A percentile compares a stretch with the other conserved stretches of the same genome.
Evolutionary conservation across 2,113 vertebrate genomes (phyloP).

Genomic region (Galemys pyrenaicus): DNA sequence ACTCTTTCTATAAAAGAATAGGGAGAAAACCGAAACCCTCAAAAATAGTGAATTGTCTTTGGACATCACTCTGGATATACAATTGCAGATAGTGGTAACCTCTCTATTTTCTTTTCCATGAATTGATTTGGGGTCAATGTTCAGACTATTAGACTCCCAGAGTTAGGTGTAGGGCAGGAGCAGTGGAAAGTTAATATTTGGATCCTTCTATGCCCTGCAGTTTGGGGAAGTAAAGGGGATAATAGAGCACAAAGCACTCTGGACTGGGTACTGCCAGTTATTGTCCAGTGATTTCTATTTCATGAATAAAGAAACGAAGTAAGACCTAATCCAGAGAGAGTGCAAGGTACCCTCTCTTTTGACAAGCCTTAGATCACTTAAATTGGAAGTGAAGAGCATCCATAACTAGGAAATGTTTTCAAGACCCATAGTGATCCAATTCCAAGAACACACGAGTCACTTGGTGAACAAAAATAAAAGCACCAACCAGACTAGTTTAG

Average conservation of each 20-base stretch:
- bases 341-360: neutral
- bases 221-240: neutral
- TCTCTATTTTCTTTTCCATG: neutral
- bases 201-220: neutral
- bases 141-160: neutral
- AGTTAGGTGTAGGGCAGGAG: neutral
- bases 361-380: neutral
- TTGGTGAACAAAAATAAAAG: neutral
- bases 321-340: neutral
- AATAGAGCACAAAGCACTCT: neutral
- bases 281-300: neutral
- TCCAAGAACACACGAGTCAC: neutral
- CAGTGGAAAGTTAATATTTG: neutral
- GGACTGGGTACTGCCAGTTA: neutral
- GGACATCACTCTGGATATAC: neutral
- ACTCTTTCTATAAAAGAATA: conserved; percentile 3
- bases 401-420: neutral
- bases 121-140: neutral
- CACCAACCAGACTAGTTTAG: neutral
- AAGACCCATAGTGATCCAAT: neutral
- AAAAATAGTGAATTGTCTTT: neutral
- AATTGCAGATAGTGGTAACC: neutral
- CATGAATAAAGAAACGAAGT: conserved; percentile 16
- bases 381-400: neutral
- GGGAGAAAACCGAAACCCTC: neutral